Conservation (phyloP, 2,888 invertebrate genomes). For the Didymodactylos carnosus region DNA sequence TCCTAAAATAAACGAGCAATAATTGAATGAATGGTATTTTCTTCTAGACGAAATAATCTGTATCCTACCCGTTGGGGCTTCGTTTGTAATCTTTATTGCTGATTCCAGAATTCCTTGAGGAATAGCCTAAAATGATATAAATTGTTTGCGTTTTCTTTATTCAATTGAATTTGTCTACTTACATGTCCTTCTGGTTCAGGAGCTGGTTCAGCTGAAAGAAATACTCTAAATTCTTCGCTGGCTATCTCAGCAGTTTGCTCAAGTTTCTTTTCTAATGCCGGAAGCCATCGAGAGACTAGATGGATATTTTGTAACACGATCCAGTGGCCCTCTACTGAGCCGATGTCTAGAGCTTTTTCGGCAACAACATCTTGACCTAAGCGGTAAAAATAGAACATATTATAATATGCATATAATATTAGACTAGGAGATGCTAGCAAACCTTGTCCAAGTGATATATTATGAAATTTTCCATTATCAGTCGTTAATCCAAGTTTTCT, state of each 20-base stretch:
- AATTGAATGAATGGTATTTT: neutral
- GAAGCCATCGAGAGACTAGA: conserved; percentile 78
- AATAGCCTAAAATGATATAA: conserved; percentile 28
- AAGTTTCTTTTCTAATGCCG: conserved; percentile 67
- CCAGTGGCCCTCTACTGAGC: conserved; percentile 73
- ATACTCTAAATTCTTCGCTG: conserved; percentile 60
- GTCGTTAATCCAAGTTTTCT: conserved; percentile 59
- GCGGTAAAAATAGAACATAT: no score
- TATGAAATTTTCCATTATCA: conserved; percentile 65
- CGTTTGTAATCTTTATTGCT: conserved; percentile 88
- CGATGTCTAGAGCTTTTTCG: conserved; percentile 71
- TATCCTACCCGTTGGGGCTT: conserved; percentile 65
- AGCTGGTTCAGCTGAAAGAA: conserved; percentile 82
- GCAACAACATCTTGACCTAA: conserved; percentile 66
- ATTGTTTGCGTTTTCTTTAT: neutral
- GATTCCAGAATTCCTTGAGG: conserved; percentile 85
- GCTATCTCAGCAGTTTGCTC: conserved; percentile 62
- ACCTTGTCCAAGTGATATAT: conserved; percentile 72
- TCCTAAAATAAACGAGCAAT: conserved; percentile 3
- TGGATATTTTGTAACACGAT: conserved; percentile 85
- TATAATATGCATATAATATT: neutral
- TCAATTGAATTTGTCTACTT: conserved; percentile 27
- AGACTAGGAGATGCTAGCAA: neutral
- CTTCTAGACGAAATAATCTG: neutral
- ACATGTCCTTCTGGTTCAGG: conserved; percentile 66